These are phyloP conservation scores for Diprion similis DNA, from an alignment of 1,140 invertebrate genomes.

Conservation along the genomic window DNA sequence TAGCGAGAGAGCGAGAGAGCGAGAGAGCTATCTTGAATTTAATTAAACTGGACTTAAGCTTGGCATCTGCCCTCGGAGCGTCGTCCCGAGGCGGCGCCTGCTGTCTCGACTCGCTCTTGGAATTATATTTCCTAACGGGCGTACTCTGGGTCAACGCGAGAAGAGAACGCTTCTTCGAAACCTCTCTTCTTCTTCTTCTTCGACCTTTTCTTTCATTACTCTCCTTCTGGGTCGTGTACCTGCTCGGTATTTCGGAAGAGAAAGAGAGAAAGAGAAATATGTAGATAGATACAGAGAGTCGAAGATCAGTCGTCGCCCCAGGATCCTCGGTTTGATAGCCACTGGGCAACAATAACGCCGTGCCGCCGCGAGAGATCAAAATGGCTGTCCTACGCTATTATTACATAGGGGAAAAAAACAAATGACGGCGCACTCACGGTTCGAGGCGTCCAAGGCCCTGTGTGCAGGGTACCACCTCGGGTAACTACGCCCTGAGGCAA, in stretches of 20 bases:
- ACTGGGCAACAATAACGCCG: conserved; percentile 61
- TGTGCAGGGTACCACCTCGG: conserved; percentile 22
- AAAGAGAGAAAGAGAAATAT: too few relatives aligned
- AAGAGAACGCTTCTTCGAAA: too few relatives aligned
- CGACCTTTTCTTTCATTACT: too few relatives aligned
- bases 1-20: neutral
- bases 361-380: conserved; percentile 58
- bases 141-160: too few relatives aligned
- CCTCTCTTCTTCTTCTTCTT: too few relatives aligned
- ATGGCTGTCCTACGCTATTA: conserved; percentile 62
- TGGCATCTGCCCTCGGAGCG: conserved; percentile 1
- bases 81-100: neutral
- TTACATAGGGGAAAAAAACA: conserved; percentile 55
- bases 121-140: too few relatives aligned
- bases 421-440: conserved; percentile 47
- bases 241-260: too few relatives aligned
- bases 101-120: too few relatives aligned
- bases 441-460: conserved; percentile 33
- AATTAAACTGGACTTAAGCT: conserved; percentile 14
- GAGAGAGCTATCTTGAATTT: conserved; percentile 1
- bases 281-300: neutral
- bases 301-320: neutral
- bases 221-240: too few relatives aligned
- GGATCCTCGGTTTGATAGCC: conserved; percentile 45
- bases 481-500: conserved; percentile 31